Conservation (phyloP, 2,113 vertebrate species). For the Forbesichthys agassizii region DNA sequence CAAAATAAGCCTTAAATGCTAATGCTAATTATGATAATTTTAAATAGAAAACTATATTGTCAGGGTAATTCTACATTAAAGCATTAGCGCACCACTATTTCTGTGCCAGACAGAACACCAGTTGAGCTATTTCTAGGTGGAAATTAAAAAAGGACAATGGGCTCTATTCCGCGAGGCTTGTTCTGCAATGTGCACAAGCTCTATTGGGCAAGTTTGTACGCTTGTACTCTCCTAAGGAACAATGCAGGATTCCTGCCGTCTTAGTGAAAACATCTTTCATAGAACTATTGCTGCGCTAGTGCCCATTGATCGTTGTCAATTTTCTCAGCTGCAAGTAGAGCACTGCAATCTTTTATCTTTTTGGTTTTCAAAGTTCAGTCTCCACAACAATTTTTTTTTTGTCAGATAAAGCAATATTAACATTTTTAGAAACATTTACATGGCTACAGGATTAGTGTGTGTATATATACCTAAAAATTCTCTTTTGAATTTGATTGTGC, state of each 20-base stretch:
- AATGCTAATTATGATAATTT: not conserved
- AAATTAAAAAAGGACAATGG: slow-evolving; percentile 79
- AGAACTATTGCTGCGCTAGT: slow-evolving; percentile 68
- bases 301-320: slow-evolving; percentile 62
- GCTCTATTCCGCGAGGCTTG: slow-evolving; percentile 65
- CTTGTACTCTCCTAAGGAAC: slow-evolving; percentile 64
- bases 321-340: slow-evolving; percentile 37
- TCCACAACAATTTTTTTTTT: no score
- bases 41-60: slow-evolving; percentile 26
- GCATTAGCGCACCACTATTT: slow-evolving; percentile 46
- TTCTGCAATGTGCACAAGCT: slow-evolving; percentile 65
- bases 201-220: slow-evolving; percentile 71
- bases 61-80: slow-evolving; percentile 39
- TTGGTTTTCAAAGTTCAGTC: not conserved
- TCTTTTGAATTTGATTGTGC: no score
- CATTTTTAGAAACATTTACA: no score
- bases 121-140: slow-evolving; percentile 74
- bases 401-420: no score
- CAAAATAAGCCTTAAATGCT: not conserved
- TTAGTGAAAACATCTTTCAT: slow-evolving; percentile 76
- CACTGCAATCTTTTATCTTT: slow-evolving; percentile 2
- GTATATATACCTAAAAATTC: no score
- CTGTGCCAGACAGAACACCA: slow-evolving; percentile 74
- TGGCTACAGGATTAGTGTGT: no score
- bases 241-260: slow-evolving; percentile 79